A percentile compares a stretch with the other conserved stretches of the same genome.
phyloP scores from a whole-genome alignment of 2,797 vertebrate species.

The Parauchenoglanis ngamensis region DNA sequence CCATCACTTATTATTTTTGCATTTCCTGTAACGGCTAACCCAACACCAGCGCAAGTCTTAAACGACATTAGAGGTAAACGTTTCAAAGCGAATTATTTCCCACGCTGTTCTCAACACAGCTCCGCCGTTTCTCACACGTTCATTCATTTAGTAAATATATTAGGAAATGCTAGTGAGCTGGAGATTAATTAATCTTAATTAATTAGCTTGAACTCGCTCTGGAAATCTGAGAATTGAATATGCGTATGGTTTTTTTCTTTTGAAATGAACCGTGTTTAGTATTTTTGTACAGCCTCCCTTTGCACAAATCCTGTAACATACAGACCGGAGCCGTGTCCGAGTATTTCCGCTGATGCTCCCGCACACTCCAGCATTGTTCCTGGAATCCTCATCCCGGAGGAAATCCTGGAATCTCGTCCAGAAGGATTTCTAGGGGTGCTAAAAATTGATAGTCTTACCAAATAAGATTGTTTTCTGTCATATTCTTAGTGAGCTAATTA shows the following conservation, averaged over 20 bases:
- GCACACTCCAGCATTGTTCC: neutral
- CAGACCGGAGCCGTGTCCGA: neutral
- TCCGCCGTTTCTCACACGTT: neutral
- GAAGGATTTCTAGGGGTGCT: neutral
- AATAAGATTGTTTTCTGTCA: neutral
- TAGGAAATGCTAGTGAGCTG: neutral
- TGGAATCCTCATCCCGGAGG: neutral
- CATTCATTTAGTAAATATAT: neutral
- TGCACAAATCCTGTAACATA: neutral
- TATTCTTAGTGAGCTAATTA: neutral
- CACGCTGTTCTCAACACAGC: too few species aligned
- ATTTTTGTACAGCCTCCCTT: neutral
- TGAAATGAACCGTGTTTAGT: neutral
- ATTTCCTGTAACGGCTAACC: neutral
- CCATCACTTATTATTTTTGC: neutral
- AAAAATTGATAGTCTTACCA: neutral
- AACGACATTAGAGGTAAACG: neutral
- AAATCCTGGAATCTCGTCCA: neutral
- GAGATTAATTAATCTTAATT: neutral
- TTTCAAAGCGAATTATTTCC: neutral
- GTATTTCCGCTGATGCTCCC: neutral
- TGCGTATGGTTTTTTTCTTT: neutral
- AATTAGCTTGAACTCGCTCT: neutral
- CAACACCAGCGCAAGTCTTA: neutral
- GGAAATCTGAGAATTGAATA: neutral